Percentiles rank a stretch among this genome's conserved stretches.
Conservation (phyloP, 2,113 vertebrate species). For the Cebus imitator region DNA sequence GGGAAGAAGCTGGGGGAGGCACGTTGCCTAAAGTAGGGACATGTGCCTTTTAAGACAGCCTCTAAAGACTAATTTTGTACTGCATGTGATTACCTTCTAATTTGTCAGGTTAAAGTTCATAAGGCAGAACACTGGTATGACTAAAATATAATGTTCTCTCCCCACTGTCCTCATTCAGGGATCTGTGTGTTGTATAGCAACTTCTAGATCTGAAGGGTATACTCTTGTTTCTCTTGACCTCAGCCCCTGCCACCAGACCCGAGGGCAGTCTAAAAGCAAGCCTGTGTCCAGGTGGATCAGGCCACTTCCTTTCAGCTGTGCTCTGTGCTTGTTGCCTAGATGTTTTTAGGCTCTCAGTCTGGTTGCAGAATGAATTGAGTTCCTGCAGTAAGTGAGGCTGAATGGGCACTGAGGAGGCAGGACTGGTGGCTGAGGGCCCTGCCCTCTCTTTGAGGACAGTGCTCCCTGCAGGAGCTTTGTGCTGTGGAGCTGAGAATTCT, state of each 20-base stretch:
- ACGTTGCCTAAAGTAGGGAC: neutral
- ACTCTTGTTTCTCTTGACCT: neutral
- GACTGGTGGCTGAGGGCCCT: neutral
- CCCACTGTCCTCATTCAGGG: neutral
- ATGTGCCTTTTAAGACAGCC: neutral
- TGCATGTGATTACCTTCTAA: constrained; percentile 13
- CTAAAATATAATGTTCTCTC: neutral
- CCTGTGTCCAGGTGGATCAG: neutral
- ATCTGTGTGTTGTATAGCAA: neutral
- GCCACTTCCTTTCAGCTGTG: neutral
- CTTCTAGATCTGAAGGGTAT: neutral
- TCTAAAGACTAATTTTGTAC: constrained; percentile 21
- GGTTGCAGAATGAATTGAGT: neutral
- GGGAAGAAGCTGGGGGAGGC: neutral
- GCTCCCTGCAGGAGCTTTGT: neutral
- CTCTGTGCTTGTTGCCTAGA: neutral
- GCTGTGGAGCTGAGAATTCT: neutral
- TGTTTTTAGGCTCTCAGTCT: neutral
- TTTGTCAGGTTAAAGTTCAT: neutral
- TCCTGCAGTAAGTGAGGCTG: neutral
- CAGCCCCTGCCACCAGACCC: neutral
- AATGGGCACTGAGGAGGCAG: neutral
- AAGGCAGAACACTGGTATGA: neutral
- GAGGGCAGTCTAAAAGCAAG: neutral
- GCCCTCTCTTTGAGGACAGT: neutral